Evolutionary conservation across 2,888 invertebrate genomes (phyloP).

Genomic region (Ormyrus nitidulus): DNA sequence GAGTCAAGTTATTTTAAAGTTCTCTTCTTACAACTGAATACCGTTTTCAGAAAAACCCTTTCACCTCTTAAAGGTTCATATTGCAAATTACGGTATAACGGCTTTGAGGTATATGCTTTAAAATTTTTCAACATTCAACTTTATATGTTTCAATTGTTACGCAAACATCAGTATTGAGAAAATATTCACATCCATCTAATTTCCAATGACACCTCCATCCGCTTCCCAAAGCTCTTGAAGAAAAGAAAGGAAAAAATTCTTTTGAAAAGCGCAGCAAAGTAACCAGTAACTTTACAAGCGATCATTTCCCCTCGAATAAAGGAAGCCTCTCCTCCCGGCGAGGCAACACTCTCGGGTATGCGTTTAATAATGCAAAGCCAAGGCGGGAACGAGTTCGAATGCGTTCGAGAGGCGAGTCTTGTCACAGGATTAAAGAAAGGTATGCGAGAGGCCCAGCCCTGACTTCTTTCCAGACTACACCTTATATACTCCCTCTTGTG

Average conservation of each 20-base stretch:
- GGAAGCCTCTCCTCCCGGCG: background rate
- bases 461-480: too few relatives aligned
- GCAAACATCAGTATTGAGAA: too few relatives aligned
- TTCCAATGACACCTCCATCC: too few relatives aligned
- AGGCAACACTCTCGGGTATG: background rate
- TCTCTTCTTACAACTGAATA: background rate
- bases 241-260: too few relatives aligned
- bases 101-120: background rate
- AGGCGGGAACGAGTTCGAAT: conserved; percentile 12
- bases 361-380: conserved; percentile 37
- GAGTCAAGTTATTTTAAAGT: conserved; percentile 2
- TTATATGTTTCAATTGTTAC: too few relatives aligned
- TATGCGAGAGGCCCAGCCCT: background rate
- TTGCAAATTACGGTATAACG: conserved; percentile 36
- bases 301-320: background rate
- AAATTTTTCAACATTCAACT: too few relatives aligned
- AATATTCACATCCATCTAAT: too few relatives aligned
- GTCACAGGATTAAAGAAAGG: conserved; percentile 38
- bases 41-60: conserved; percentile 7
- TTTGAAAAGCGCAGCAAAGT: too few relatives aligned
- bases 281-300: too few relatives aligned
- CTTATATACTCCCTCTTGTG: background rate
- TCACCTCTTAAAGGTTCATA: conserved; percentile 44
- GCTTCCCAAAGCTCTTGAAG: too few relatives aligned
- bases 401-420: conserved; percentile 1